Evolutionary conservation across 1,140 invertebrate genomes (phyloP).

Genomic region (Pogonomyrmex barbatus): DNA sequence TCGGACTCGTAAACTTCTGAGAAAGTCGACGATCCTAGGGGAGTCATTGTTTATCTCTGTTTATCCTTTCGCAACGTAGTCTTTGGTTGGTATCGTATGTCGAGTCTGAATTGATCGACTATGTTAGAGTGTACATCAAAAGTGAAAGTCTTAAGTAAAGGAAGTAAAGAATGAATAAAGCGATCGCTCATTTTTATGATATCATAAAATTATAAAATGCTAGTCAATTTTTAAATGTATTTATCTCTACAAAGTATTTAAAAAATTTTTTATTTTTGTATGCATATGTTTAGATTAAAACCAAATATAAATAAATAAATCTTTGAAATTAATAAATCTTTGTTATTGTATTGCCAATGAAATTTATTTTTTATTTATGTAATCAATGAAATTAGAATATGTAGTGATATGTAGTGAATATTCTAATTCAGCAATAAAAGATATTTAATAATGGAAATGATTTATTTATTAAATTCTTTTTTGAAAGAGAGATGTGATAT

Average conservation of each 20-base stretch:
- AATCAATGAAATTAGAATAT: not conserved
- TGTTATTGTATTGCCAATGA: not conserved
- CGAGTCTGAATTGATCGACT: constrained; percentile 30
- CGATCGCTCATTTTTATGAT: not conserved
- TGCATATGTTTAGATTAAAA: not conserved
- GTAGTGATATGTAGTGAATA: not conserved
- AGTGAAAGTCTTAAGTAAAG: not conserved
- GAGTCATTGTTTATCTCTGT: constrained; percentile 35
- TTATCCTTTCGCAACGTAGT: constrained; percentile 9
- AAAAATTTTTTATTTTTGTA: not conserved
- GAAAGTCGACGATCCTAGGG: constrained; percentile 6
- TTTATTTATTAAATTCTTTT: not conserved
- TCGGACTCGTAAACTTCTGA: constrained; percentile 9
- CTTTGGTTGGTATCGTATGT: not conserved
- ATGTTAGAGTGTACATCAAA: not conserved
- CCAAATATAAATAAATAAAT: not conserved
- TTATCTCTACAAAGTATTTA: not conserved
- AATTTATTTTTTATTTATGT: not conserved
- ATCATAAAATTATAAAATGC: not conserved
- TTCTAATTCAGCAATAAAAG: not conserved
- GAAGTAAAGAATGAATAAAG: not conserved
- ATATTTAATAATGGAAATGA: not conserved
- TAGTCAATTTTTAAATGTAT: not conserved
- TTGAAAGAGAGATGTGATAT: not conserved
- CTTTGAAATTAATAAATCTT: not conserved